Base-by-base conservation (phyloP, 2,888 invertebrate genomes). In the Lasioglossum morio region DNA sequence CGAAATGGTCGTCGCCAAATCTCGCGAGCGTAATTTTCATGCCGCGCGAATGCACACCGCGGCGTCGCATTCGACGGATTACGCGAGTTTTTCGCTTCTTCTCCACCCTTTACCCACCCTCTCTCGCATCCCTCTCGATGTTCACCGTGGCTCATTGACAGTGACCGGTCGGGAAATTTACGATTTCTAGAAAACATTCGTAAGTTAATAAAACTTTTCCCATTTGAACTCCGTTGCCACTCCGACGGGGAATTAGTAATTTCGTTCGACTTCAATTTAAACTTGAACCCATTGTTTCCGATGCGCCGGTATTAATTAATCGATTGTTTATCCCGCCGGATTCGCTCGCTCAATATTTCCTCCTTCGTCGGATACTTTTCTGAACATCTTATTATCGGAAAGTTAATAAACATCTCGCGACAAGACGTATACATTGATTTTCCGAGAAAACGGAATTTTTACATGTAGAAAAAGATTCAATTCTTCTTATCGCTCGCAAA, bases 201-300 rank as follows among this genome's bases (percentile, higher is more conserved):
- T 72, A 72, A 76, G 72, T 72, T 76, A 76, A 83, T 81, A 75
- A 81, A 81, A 81, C 46, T 83, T 75, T 81, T 72, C 76, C 63
- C 75, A 66, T 76, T 76, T 27, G 63, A 76, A 72, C 40, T 40
- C 72, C 30, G 57, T 48, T 63, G 73, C 27, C 48, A 19, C 48
- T 30, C 60, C 63, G 34, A 16, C 30, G 40, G 46, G 48, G 75
- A 66, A 76, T 66, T 72, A 60, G 34, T 57, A 74, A 70, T 72
- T 78, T 53, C 69, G 75, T 81, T 74, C 74, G 37, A 37, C 57
- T 46, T 57, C n/a, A 27, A 19, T 70, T 70, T 70, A 70, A 70
- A 70, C 69, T 23, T 72, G 30, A 27, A 14, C 60, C n/a, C 14
- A 27, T 34, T 23, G 57, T 1, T 70, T 34, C 16, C 43, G 10